Percentiles rank a stretch among this genome's conserved stretches.
Conservation (phyloP, 2,888 invertebrate genomes). For the Agrotis segetum region DNA sequence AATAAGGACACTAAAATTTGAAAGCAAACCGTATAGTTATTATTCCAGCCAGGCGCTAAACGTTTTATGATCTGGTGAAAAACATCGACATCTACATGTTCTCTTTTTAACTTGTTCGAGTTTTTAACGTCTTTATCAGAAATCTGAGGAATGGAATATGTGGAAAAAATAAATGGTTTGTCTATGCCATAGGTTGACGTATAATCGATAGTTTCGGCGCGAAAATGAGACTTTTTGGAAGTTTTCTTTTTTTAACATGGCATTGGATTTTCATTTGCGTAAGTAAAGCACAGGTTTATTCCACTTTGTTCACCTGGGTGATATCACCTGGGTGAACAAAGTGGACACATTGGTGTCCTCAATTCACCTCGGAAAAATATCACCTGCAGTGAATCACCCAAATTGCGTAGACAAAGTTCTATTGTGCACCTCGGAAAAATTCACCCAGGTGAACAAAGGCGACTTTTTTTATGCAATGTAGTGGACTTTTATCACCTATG, state of each 20-base stretch:
- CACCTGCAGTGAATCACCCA: too few species aligned
- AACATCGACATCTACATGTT: slow-evolving; percentile 19
- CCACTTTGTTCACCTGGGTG: too few species aligned
- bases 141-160: slow-evolving; percentile 8
- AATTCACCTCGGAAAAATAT: too few species aligned
- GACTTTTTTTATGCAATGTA: too few species aligned
- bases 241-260: background rate
- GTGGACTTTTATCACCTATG: too few species aligned
- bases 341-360: too few species aligned
- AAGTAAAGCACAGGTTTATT: too few species aligned
- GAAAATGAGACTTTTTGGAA: background rate
- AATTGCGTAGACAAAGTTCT: too few species aligned
- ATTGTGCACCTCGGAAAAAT: too few species aligned
- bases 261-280: background rate
- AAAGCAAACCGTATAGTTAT: slow-evolving; percentile 26
- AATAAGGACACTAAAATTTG: slow-evolving; percentile 19
- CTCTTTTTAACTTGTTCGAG: slow-evolving; percentile 30
- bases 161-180: background rate
- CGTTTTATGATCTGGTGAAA: slow-evolving; percentile 49
- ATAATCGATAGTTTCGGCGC: background rate
- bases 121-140: slow-evolving; percentile 8
- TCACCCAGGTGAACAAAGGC: too few species aligned
- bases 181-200: background rate
- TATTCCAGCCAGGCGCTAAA: slow-evolving; percentile 13
- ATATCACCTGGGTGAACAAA: too few species aligned